These are phyloP conservation scores for Melanophora roralis DNA, from an alignment of 2,888 invertebrate genomes.

Conservation along the genomic window DNA sequence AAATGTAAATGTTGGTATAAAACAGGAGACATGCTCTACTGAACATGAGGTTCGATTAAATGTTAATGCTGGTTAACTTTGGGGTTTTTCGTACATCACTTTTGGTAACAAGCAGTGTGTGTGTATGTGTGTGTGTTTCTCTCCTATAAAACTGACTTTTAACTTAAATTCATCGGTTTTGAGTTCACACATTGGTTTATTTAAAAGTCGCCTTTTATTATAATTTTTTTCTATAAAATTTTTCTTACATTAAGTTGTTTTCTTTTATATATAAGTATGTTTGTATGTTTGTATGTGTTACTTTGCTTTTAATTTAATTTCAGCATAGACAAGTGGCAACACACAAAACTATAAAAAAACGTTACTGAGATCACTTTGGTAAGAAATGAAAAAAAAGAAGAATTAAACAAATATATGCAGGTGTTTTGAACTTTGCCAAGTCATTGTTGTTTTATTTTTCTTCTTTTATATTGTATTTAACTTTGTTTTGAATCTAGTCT, in stretches of 20 bases:
- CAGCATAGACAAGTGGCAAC: conserved; percentile 50
- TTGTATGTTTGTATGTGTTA: no score
- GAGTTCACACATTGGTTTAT: conserved; percentile 60
- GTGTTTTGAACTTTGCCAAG: conserved; percentile 60
- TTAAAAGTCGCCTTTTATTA: conserved; percentile 46
- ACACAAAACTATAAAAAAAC: neutral
- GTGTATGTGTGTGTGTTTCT: neutral
- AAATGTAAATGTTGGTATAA: conserved; percentile 63
- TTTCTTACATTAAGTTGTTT: conserved; percentile 59
- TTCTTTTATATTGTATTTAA: conserved; percentile 73
- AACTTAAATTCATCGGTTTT: conserved; percentile 61
- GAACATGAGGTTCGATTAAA: conserved; percentile 77
- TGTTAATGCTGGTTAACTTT: conserved; percentile 77
- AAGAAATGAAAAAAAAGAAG: neutral
- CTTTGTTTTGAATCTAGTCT: conserved; percentile 60
- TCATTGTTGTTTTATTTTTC: conserved; percentile 71
- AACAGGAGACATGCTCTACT: conserved; percentile 76
- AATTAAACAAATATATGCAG: conserved; percentile 26
- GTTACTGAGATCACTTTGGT: conserved; percentile 53
- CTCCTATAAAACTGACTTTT: conserved; percentile 54
- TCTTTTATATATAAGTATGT: no score
- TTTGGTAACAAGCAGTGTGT: conserved; percentile 32
- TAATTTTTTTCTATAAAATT: neutral
- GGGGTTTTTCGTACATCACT: conserved; percentile 66
- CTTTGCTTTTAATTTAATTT: conserved; percentile 58